Base-by-base conservation (phyloP, 2,113 vertebrate genomes). In the Blennius ocellaris region DNA sequence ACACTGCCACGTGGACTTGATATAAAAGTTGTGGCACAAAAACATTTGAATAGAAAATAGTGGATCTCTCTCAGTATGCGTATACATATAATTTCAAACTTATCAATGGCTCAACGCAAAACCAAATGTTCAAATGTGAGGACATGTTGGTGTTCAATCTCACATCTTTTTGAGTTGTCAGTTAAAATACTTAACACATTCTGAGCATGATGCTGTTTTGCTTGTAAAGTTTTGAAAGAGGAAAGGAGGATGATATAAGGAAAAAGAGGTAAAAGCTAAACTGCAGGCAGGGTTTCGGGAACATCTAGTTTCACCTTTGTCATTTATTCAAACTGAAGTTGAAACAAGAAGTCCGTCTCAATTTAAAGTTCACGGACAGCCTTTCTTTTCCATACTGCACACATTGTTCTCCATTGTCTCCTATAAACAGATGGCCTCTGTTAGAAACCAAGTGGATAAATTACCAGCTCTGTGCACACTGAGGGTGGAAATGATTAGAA, bases 341-440 rank as follows among this genome's bases (percentile, higher is more conserved):
- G n/a, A 64, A 40, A n/a, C 54, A 38, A 57, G 16, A 9, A 47
- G 36, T 70, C 39, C 38, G 14, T 54, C 61, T 48, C 40, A 9
- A 69, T 59, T 66, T 16, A 15, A 43, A 15, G 51, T 50, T 64
- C 60, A 61, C 57, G 6, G 40, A 47, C 56, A 9, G 9, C 15
- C 49, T 30, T 30, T 30, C 21, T 30, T 39, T 14, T 60, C 6
- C 14, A 53, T 7, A 14, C 16, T 36, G 47, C 50, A 15, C 45
- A 14, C 6, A 21, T 38, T 65, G 50, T 30, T 72, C 14, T 55
- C 14, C 17, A 14, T 40, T 59, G 48, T 82, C 59, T 56, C 1
- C 7, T 80, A 73, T 73, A 41, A 75, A 55, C 70, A 76, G 44
- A 60, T 73, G 68, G 43, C 59, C 47, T 78, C 37, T 74, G 44